Evolutionary conservation across 2,113 vertebrate genomes (phyloP), one percentile per base, ranked within the genome.

Genomic region (Pogona vitticeps): DNA sequence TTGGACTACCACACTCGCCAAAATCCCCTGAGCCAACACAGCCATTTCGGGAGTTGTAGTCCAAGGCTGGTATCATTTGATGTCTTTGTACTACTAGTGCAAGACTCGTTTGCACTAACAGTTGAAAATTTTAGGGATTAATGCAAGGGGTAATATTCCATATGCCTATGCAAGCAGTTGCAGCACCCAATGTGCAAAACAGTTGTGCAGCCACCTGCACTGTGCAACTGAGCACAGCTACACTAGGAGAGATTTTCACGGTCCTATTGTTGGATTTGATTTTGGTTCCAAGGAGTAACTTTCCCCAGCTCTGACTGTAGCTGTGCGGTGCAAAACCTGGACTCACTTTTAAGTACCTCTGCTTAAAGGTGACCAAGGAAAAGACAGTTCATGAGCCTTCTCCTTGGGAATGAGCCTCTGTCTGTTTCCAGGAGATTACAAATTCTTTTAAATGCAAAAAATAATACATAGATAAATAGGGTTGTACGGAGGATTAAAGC

Each of bases 371-470:
- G 67, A 81, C 38, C 3, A 75, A 42, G 92, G 92, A 88, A 76
- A 88, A 77, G 88, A 88, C 87, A 79, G 20, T 84, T 92, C 89
- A 86, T 79, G 82, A 89, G 89, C 82, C 6, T 0, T 86, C 80
- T 91, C 0, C 92, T 88, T 85, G 90, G 89, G 92, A 92, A 92
- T 68, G 90, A 93, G 90, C 88, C 92, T 93, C 89, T 88, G 88
- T 89, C 86, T 58, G 80, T 89, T 91, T 93, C 91, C 88, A 90
- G 89, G 23, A 36, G 52, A 79, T 88, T 18, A 33, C 13, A n/a
- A n/a, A 12, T 40, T 26, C 20, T 82, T 28, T 67, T 17, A 33
- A 21, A 61, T 81, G 70, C 70, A 65, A 90, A 94, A 94, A 90
- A 84, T 33, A 87, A 92, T 89, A 85, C 81, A 94, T 91, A 95